A percentile compares a stretch with the other conserved stretches of the same genome.
Conservation (phyloP, 2,888 invertebrate species). For the Micoletzkya japonica region DNA sequence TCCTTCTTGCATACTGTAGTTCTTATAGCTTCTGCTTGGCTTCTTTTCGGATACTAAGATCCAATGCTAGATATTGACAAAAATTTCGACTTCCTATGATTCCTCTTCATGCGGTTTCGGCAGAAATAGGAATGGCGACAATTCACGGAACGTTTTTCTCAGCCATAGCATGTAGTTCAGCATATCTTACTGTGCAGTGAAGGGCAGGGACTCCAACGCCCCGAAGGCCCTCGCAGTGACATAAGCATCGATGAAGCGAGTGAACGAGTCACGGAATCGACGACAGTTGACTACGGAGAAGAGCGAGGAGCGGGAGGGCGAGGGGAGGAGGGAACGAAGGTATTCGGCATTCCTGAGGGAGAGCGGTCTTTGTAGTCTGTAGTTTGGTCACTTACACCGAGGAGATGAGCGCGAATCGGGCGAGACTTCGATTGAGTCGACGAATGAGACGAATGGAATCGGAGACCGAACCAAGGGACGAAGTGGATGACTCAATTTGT, state of each 20-base stretch:
- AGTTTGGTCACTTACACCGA: conserved; percentile 10
- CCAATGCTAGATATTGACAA: too few relatives aligned
- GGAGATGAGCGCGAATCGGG: conserved; percentile 1
- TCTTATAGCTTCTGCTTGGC: too few relatives aligned
- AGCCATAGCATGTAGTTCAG: too few relatives aligned
- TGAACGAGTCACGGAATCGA: not conserved
- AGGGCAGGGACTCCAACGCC: conserved; percentile 19
- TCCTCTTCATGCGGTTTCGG: too few relatives aligned
- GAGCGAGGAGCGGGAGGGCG: not conserved
- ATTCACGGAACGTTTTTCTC: too few relatives aligned
- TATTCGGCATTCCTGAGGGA: conserved; percentile 6
- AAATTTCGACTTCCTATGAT: too few relatives aligned
- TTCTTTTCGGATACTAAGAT: too few relatives aligned
- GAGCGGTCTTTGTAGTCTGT: not conserved
- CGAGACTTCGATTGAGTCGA: conserved; percentile 5
- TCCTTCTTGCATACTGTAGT: too few relatives aligned
- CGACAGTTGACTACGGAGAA: conserved; percentile 14
- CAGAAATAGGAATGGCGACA: too few relatives aligned
- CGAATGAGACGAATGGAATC: not conserved
- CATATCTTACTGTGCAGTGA: conserved; percentile 7
- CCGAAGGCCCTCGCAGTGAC: conserved; percentile 20
- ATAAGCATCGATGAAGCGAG: conserved; percentile 20
- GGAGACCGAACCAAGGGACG: conserved; percentile 9
- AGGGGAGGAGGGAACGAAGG: not conserved
- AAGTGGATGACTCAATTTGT: not conserved